phyloP scores from a whole-genome alignment of 1,140 invertebrate genomes.

The Batillaria attramentaria region DNA sequence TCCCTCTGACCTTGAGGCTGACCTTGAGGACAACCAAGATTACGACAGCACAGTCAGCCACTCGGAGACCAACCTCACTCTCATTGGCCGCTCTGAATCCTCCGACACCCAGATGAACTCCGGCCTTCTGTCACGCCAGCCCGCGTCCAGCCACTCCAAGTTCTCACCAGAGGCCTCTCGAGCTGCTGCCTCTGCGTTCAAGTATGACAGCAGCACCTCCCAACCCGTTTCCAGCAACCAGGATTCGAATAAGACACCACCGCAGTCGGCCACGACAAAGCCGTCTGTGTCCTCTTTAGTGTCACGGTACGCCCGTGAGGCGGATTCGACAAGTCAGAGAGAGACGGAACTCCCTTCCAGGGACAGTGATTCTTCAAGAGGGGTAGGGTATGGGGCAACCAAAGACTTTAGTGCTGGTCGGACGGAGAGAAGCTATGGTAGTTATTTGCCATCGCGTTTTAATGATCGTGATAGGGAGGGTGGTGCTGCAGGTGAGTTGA shows the following conservation, averaged over 20 bases:
- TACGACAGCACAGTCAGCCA: conserved; percentile 72
- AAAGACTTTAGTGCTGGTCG: conserved; percentile 8
- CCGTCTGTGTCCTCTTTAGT: conserved; percentile 36
- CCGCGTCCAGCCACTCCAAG: conserved; percentile 32
- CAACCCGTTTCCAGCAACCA: conserved; percentile 33
- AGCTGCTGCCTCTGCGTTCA: conserved; percentile 29
- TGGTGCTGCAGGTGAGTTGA: conserved; percentile 10
- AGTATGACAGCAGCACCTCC: conserved; percentile 18
- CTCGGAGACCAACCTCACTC: conserved; percentile 68
- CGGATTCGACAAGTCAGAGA: not conserved
- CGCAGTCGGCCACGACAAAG: conserved; percentile 34
- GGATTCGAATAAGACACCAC: conserved; percentile 31
- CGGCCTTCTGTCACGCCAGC: conserved; percentile 28
- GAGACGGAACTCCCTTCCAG: conserved; percentile 29
- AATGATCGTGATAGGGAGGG: conserved; percentile 34
- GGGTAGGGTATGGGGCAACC: not conserved
- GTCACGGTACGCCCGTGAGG: conserved; percentile 35
- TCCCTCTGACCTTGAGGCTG: conserved; percentile 79
- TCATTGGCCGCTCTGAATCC: conserved; percentile 63
- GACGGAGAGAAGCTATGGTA: conserved; percentile 18
- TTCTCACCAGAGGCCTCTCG: conserved; percentile 41
- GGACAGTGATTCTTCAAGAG: conserved; percentile 13
- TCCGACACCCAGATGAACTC: conserved; percentile 38
- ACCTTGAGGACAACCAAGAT: conserved; percentile 78
- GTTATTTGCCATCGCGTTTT: conserved; percentile 29